Conservation (phyloP, 1,140 invertebrate genomes). For the Rhopalosiphum padi region DNA sequence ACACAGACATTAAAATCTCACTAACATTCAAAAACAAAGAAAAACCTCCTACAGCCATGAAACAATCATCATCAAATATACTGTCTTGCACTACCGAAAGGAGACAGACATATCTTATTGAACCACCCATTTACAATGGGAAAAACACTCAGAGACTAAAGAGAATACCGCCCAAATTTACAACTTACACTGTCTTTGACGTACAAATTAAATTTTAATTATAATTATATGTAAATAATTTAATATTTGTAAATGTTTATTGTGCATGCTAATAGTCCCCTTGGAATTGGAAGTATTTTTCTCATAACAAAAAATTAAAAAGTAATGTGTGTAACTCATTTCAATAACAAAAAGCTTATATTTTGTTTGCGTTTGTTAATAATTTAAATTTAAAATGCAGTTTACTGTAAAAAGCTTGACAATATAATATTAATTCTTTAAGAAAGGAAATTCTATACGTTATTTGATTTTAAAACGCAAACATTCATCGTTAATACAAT, state of each 20-base stretch:
- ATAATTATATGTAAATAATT: conserved; percentile 1
- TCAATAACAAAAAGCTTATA: background rate
- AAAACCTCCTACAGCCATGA: background rate
- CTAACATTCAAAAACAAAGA: background rate
- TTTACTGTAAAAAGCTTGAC: background rate
- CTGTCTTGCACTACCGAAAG: too few relatives aligned
- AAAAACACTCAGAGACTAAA: background rate
- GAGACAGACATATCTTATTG: too few relatives aligned
- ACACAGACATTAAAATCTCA: background rate
- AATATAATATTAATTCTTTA: conserved; percentile 5
- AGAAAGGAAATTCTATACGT: background rate
- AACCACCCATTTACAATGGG: background rate
- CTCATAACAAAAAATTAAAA: background rate
- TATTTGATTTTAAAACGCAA: background rate
- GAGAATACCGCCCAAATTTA: background rate
- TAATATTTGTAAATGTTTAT: background rate
- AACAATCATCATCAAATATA: background rate
- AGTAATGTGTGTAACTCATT: background rate
- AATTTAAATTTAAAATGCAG: background rate
- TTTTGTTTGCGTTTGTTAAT: background rate
- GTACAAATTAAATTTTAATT: background rate
- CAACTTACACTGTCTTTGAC: background rate
- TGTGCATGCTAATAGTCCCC: background rate
- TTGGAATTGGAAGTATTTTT: background rate
- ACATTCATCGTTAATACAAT: background rate